These are phyloP conservation scores for Entomobrya proxima DNA, from an alignment of 2,888 invertebrate genomes.

Conservation along the genomic window DNA sequence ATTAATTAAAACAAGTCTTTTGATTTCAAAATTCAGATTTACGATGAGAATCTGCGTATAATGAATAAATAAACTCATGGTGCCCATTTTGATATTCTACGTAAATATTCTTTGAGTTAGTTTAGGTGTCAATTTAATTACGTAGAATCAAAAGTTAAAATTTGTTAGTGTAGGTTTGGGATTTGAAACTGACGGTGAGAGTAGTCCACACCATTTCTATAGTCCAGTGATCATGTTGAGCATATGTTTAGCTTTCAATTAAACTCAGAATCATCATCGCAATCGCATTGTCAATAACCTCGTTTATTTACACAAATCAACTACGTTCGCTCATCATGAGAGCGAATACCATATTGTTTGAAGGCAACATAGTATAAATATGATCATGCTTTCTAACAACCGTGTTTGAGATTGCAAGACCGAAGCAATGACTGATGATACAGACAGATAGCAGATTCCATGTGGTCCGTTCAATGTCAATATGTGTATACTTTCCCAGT, in stretches of 20 bases:
- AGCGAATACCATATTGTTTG: too few species aligned
- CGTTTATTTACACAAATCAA: slow-evolving; percentile 11
- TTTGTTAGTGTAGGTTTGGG: not conserved
- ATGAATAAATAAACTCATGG: too few species aligned
- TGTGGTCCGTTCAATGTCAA: not conserved
- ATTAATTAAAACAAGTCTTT: too few species aligned
- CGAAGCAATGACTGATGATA: not conserved
- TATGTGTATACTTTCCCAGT: not conserved
- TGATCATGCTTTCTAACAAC: not conserved
- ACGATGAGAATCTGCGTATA: too few species aligned
- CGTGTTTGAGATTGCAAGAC: not conserved
- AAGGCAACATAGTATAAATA: too few species aligned
- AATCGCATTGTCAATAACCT: slow-evolving; percentile 35
- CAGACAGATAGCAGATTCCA: not conserved
- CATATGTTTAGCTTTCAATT: not conserved
- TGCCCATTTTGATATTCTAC: too few species aligned
- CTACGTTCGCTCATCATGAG: not conserved
- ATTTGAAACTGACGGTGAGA: not conserved
- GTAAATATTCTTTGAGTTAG: not conserved
- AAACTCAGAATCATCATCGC: not conserved
- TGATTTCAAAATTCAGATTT: too few species aligned
- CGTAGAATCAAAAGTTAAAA: not conserved
- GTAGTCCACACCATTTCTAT: too few species aligned
- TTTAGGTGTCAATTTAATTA: not conserved
- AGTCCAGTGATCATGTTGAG: too few species aligned